Base-by-base conservation (phyloP, 2,113 vertebrate genomes). In the Aegotheles bennettii region DNA sequence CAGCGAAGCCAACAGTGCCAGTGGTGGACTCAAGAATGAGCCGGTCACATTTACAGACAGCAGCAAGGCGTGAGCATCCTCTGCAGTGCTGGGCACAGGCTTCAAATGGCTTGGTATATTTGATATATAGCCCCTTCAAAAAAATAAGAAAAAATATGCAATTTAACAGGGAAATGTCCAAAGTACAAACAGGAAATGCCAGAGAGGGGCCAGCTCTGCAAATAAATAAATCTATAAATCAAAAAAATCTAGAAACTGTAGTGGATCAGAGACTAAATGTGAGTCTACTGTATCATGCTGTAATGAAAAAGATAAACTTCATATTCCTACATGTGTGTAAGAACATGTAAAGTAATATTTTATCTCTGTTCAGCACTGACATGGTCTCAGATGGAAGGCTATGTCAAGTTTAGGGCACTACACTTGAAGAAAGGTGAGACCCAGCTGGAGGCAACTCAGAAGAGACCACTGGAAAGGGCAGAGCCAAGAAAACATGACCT, bases 1-100 rank as follows among this genome's bases (percentile, higher is more conserved):
- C 83, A 86, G 33, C 0, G 2, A 81, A 83, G 60, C 23, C 88
- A 61, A 11, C 0, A 0, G 83, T 33, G 79, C 35, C 0, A 1
- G 1, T 56, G 82, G 80, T 21, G 54, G 63, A 67, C 68, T 81
- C 0, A 1, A 38, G 83, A 81, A 74, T 8, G 80, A 92, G 64
- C 75, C 47, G 42, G 50, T 48, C 0, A 0, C 56, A 31, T 73
- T 76, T 83, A 53, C 28, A 82, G 61, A n/a, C 16, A 69, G 31
- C 65, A 85, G 74, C 70, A 87, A 85, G 70, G 23, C 10, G 63
- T 0, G 1, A 91, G 53, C n/a, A 48, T 33, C 31, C 31, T 91
- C 48, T 23, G 47, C 1, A 2, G 24, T 43, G 70, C 65, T 74
- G 54, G 23, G 43, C 29, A 3, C 19, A 78, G 91, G 45, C 73